A percentile compares a stretch with the other conserved stretches of the same genome.
These are phyloP conservation scores for Dicerorhinus sumatrensis DNA, from an alignment of 2,113 vertebrate species.

Conservation along the genomic window DNA sequence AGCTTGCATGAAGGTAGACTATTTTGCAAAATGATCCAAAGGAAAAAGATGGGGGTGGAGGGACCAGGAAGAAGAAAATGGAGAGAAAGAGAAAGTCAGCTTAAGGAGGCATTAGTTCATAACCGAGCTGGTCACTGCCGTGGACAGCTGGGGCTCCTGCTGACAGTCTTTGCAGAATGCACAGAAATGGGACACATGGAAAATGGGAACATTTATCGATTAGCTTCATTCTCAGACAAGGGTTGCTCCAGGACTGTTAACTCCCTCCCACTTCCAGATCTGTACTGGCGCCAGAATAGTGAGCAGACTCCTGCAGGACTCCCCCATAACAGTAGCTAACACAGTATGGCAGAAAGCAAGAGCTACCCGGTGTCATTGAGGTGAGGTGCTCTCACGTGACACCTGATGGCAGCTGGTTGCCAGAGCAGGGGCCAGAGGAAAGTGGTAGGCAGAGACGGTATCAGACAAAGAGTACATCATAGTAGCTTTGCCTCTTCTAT, in stretches of 20 bases:
- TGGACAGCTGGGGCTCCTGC: not conserved
- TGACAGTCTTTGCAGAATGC: not conserved
- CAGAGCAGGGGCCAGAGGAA: not conserved
- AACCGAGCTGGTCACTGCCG: not conserved
- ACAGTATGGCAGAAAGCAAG: not conserved
- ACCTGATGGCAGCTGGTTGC: not conserved
- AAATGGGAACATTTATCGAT: not conserved
- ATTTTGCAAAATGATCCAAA: not conserved
- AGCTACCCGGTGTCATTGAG: accelerated
- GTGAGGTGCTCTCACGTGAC: not conserved
- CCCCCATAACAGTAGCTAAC: not conserved
- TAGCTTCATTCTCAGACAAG: not conserved
- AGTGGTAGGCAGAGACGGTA: not conserved
- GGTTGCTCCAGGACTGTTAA: not conserved
- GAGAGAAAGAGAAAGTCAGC: not conserved
- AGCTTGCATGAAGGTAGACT: not conserved
- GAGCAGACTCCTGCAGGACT: not conserved
- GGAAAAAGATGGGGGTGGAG: not conserved
- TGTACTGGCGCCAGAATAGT: not conserved
- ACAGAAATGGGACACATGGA: not conserved
- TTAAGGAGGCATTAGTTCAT: not conserved
- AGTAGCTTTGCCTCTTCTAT: not conserved
- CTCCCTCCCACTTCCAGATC: not conserved
- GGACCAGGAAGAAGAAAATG: not conserved
- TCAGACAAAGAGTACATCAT: not conserved